Evolutionary conservation across 2,113 vertebrate species (phyloP).

Genomic region (Clarias magur): DNA sequence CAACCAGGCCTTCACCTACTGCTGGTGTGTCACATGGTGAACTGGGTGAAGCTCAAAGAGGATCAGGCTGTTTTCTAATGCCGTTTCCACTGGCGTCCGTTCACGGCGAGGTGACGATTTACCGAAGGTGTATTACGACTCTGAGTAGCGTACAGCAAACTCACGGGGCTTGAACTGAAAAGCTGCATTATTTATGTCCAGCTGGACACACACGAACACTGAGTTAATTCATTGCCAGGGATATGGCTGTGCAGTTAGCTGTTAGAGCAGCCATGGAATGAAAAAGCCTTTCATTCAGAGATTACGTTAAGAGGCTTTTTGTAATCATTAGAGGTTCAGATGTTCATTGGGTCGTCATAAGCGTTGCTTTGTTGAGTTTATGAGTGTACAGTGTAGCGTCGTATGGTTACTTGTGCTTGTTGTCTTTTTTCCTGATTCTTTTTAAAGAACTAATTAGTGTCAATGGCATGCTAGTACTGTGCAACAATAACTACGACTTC

Average conservation of each 20-base stretch:
- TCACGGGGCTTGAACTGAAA: background rate
- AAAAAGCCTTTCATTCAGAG: conserved; percentile 28
- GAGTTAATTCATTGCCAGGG: conserved; percentile 4
- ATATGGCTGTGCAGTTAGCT: conserved; percentile 4
- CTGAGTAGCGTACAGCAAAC: background rate
- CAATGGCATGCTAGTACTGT: too few species aligned
- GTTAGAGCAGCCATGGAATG: conserved; percentile 6
- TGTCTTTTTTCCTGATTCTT: background rate
- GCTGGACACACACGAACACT: background rate
- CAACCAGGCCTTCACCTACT: background rate
- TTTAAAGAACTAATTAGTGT: background rate
- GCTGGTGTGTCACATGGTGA: background rate
- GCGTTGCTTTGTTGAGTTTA: conserved; percentile 8
- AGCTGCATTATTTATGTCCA: conserved; percentile 7
- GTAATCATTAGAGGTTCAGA: conserved; percentile 23
- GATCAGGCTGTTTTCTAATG: background rate
- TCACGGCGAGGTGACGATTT: background rate
- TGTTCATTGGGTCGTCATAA: conserved; percentile 6
- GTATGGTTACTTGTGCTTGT: background rate
- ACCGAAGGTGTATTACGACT: background rate
- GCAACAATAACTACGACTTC: background rate
- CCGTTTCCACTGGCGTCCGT: background rate
- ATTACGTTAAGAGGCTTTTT: conserved; percentile 41
- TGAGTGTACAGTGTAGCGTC: background rate
- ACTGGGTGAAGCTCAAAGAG: background rate